Evolutionary conservation across 1,140 invertebrate species (phyloP), one percentile per base, ranked within the genome.

Genomic region (Coptotermes formosanus): DNA sequence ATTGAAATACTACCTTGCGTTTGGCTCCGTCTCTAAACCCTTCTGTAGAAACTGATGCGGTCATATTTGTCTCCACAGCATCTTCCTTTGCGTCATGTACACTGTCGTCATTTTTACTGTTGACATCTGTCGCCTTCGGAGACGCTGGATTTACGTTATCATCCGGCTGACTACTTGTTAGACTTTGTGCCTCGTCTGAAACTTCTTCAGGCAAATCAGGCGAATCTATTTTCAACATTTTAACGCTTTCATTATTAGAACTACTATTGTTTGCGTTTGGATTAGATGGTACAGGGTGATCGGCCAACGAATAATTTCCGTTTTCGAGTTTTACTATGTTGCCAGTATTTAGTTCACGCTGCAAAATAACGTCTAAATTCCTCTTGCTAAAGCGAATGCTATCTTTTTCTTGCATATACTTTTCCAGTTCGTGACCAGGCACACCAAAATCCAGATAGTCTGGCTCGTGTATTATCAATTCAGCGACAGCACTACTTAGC

Each of bases 361-460:
- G 91, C 11, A 96, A 90, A 87, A 95, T 93, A 85, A 92, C 92
- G 87, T 94, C 93, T 19, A 95, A 91, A 89, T 94, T 93, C 85
- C 94, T 94, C 86, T 93, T 93, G 0, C 93, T 93, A 86, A 94
- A 95, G 84, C 93, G 92, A 69, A 93, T 92, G 38, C 91, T 93
- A 83, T 95, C 92, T 88, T 94, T 94, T 38, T 93, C 92, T 59
- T 93, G 89, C 69, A 95, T 92, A 83, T 94, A 94, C 88, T 92
- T 93, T 19, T 95, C 91, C 52, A 96, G 91, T 88, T 94, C 93
- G 75, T 91, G 90, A 82, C 93, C 92, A 16, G 94, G 94, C 64
- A 96, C 94, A 25, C 95, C 95, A 89, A 93, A 92, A 90, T 95
- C 93, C 45, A 95, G 91, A 88, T 94, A 95, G 90, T 94, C 94